Base-by-base conservation (phyloP, 2,888 invertebrate species). In the Camptogramma bilineatum region DNA sequence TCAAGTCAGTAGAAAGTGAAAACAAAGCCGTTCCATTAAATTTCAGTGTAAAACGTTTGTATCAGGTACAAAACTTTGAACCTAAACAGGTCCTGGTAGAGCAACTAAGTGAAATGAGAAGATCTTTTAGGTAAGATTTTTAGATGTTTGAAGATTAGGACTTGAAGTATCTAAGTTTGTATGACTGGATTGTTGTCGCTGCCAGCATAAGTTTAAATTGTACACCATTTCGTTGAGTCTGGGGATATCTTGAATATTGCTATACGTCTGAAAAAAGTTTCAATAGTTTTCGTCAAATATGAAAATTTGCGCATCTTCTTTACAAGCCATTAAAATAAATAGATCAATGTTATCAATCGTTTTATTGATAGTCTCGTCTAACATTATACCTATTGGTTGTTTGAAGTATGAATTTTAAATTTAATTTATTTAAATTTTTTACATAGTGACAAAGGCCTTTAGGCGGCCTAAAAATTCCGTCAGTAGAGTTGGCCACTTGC, bases 1-100 rank as follows among this genome's bases (percentile, higher is more conserved):
- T 54, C 13, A 39, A 39, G 34, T 39, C 52, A 62, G 9, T 18
- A 21, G 13, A 51, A 50, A 18, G 24, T 42, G 17, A 34, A 18
- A 52, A 8, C 3, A 5, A 4, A 10, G 28, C 28, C 7, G 16
- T 34, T 4, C 10, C 1, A 39, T 13, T 13, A 39, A 4, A 39
- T 13, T 5, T 28, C 34, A 39, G 13, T 39, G 34, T 13, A 39
- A 39, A 9, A 13, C 0, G 34, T 39, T 39, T 39, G 2, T 4
- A 2, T 44, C 5, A 44, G 17, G 44, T 9, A 9, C 7, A 9
- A 31, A 52, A 52, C 34, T 34, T 52, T 52, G 18, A 10, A 18
- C 17, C 13, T 34, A 34, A 52, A 52, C 34, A 34, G 52, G 51
- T 17, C 28, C 51, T 31, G 17, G 28, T 34, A 34, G 52, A 52